These are phyloP conservation scores for Columba janthina DNA, from an alignment of 2,113 vertebrate genomes.

Conservation along the genomic window DNA sequence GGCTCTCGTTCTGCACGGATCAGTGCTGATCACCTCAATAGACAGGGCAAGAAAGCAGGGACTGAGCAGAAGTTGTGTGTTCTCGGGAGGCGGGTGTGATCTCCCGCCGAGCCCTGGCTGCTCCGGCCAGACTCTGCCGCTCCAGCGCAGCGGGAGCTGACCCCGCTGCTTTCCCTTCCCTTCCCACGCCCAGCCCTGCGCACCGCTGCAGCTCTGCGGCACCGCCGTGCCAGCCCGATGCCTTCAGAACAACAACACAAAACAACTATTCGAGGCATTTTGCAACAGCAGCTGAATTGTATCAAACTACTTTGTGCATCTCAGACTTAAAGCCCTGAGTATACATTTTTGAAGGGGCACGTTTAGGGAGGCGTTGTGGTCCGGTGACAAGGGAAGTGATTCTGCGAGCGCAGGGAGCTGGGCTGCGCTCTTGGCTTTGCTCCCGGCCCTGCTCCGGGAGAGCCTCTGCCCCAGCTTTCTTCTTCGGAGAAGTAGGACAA, in stretches of 20 bases:
- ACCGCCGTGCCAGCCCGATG: not conserved
- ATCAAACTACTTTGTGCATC: not conserved
- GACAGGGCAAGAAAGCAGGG: fast-evolving
- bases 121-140: not conserved
- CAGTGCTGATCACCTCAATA: fast-evolving
- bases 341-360: not conserved
- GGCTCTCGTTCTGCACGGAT: not conserved
- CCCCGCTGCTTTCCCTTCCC: not conserved
- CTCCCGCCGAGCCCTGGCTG: not conserved
- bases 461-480: not conserved
- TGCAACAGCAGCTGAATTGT: constrained; percentile 13
- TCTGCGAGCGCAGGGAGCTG: not conserved
- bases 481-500: not conserved
- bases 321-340: not conserved
- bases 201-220: not conserved
- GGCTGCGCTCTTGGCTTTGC: not conserved
- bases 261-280: not conserved
- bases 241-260: fast-evolving
- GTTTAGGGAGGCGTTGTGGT: not conserved
- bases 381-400: not conserved
- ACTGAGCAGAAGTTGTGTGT: not conserved
- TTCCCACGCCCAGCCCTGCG: not conserved
- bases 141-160: not conserved
- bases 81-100: not conserved
- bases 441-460: not conserved